These are phyloP conservation scores for Labeo calbasu DNA, from an alignment of 2,797 vertebrate species.

Conservation along the genomic window DNA sequence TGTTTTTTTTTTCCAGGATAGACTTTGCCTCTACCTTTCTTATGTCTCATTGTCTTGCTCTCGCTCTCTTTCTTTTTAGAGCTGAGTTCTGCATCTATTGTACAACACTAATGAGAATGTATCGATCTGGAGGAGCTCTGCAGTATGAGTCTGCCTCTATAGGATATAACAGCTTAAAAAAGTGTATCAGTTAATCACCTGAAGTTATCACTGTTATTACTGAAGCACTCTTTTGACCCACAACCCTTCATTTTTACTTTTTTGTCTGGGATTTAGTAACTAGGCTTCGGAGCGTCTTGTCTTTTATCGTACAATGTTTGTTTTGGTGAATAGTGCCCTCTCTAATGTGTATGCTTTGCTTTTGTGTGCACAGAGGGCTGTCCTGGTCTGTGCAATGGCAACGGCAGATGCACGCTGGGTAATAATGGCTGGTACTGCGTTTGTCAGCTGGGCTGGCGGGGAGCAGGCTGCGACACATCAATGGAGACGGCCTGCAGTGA, in stretches of 20 bases:
- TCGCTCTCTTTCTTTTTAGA: conserved; percentile 22
- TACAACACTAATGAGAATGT: conserved; percentile 74
- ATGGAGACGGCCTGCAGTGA: conserved; percentile 98
- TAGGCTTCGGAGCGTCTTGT: neutral
- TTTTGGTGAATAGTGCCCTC: conserved; percentile 41
- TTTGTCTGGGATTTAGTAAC: neutral
- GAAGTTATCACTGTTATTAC: conserved; percentile 63
- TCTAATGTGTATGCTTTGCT: conserved; percentile 61
- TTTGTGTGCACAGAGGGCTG: conserved; percentile 91
- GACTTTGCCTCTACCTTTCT: neutral
- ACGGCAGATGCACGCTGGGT: conserved; percentile 97
- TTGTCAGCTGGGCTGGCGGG: conserved; percentile 98
- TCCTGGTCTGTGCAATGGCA: conserved; percentile 95
- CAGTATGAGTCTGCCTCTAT: conserved; percentile 72
- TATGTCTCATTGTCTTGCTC: neutral
- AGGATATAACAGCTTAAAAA: conserved; percentile 74
- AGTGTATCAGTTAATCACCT: conserved; percentile 75
- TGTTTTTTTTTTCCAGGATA: neutral
- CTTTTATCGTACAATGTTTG: neutral
- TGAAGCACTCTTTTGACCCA: conserved; percentile 21
- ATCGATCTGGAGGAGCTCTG: conserved; percentile 75
- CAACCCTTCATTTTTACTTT: conserved; percentile 10
- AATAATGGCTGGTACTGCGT: conserved; percentile 97
- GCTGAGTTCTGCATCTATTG: conserved; percentile 59
- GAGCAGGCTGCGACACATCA: conserved; percentile 93